Evolutionary conservation across 2,888 invertebrate species (phyloP), one percentile per base, ranked within the genome.

Genomic region (Stomorhina lunata): DNA sequence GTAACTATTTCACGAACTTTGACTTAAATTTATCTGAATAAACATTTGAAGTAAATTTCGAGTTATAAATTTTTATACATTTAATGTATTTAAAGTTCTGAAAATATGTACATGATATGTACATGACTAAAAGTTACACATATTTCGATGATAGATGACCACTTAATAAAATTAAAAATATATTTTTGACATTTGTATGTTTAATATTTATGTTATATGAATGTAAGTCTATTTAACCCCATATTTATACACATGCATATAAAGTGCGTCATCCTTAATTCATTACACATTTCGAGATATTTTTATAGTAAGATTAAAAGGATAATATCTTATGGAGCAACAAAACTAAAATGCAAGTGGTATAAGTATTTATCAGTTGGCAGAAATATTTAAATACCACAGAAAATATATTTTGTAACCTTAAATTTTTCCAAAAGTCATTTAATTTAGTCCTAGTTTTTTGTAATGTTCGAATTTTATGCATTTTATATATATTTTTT

Each of bases 61-160:
- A n/a, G n/a, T n/a, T n/a, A n/a, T n/a, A n/a, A n/a, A n/a, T n/a
- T n/a, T n/a, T n/a, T n/a, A n/a, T n/a, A n/a, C n/a, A n/a, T n/a
- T n/a, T n/a, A n/a, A n/a, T n/a, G n/a, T 61, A 61, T 27, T 43
- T 48, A 20, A 61, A 43, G 55, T 69, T 66, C 57, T 68, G 84
- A 81, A 77, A 84, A 63, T 37, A 69, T 61, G 55, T 43, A 45
- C 57, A 77, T 68, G 79, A 59, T 89, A 87, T 88, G 87, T 87
- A 88, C 88, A 87, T 89, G 87, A 87, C 86, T 87, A 87, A 71
- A 27, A 40, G 87, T 25, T 55, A 88, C 88, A 89, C n/a, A n/a
- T n/a, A n/a, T 89, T 90, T 88, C 88, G 88, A 91, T 91, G 91
- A 91, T 87, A 89, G 87, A 91, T 90, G 91, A 89, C 91, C 91